These are phyloP conservation scores for Tupiocoris notatus DNA, from an alignment of 2,888 invertebrate genomes.

Conservation along the genomic window DNA sequence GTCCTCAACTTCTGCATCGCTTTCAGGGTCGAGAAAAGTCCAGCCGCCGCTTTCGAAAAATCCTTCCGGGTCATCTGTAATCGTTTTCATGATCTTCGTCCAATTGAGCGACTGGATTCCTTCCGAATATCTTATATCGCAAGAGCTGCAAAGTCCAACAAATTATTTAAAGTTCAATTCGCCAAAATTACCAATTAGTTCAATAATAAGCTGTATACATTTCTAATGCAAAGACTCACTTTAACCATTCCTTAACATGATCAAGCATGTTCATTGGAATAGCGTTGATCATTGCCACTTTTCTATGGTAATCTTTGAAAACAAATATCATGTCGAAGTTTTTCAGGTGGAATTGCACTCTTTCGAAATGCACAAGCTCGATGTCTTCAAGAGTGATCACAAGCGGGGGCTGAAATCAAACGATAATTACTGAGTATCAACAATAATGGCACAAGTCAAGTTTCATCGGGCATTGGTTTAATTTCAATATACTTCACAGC, in stretches of 20 bases:
- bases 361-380: slow-evolving; percentile 96
- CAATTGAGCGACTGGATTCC: slow-evolving; percentile 98
- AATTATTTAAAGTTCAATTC: no score
- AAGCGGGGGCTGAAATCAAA: slow-evolving; percentile 64
- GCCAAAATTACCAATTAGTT: no score
- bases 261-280: slow-evolving; percentile 99
- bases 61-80: slow-evolving; percentile 95
- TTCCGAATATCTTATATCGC: slow-evolving; percentile 95
- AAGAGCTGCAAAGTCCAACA: no score
- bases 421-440: neutral
- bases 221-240: no score
- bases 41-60: slow-evolving; percentile 99
- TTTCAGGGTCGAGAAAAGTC: slow-evolving; percentile 96
- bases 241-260: slow-evolving; percentile 98
- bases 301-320: slow-evolving; percentile 94
- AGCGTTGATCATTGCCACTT: slow-evolving; percentile 96
- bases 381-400: slow-evolving; percentile 97
- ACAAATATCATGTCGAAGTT: slow-evolving; percentile 99
- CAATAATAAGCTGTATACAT: neutral
- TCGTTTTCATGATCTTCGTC: slow-evolving; percentile 99
- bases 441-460: no score
- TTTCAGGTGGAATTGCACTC: slow-evolving; percentile 97
- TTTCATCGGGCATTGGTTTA: no score
- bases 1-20: slow-evolving; percentile 68
- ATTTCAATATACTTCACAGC: no score